Evolutionary conservation across 2,113 vertebrate species (phyloP).

Genomic region (Anguilla japonica): DNA sequence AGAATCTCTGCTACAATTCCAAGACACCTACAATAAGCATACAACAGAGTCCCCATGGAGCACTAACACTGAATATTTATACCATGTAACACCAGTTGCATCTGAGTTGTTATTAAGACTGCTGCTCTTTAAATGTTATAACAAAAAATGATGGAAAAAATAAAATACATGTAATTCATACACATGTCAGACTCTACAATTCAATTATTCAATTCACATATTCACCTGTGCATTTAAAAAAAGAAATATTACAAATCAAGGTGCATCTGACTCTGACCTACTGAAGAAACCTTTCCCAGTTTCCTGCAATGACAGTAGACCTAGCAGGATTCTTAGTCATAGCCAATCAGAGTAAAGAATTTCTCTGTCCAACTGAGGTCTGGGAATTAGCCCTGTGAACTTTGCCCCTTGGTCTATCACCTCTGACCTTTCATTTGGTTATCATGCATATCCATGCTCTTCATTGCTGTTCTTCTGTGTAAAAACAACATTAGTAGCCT

Average conservation of each 20-base stretch:
- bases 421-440: slow-evolving; percentile 78
- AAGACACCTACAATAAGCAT: background rate
- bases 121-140: background rate
- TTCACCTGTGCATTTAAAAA: background rate
- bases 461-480: slow-evolving; percentile 58
- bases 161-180: background rate
- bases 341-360: slow-evolving; percentile 10
- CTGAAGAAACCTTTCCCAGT: background rate
- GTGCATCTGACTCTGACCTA: background rate
- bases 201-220: background rate
- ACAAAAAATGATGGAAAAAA: background rate
- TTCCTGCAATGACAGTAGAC: background rate
- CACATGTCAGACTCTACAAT: background rate
- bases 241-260: background rate
- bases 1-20: background rate
- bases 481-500: too few species aligned
- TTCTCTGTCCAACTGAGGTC: slow-evolving; percentile 55
- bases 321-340: background rate
- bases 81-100: too few species aligned
- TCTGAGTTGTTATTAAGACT: too few species aligned
- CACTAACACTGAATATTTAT: background rate
- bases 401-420: slow-evolving; percentile 70
- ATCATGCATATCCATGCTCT: slow-evolving; percentile 66
- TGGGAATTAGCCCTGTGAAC: slow-evolving; percentile 73
- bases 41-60: background rate